Evolutionary conservation across 2,888 invertebrate genomes (phyloP), one percentile per base, ranked within the genome.

Genomic region (Bombylius discolor): DNA sequence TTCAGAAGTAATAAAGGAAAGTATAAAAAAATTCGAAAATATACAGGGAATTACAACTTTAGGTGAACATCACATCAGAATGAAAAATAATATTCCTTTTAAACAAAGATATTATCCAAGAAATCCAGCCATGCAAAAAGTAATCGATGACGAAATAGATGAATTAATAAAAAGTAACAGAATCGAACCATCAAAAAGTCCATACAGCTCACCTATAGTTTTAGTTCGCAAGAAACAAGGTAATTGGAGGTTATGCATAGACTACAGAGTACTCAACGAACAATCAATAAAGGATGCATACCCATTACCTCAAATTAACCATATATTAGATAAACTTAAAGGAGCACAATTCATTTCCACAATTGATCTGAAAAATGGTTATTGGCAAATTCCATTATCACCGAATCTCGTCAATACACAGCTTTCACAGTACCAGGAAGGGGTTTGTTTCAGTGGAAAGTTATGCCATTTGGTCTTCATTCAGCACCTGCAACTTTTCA

Each of bases 401-500:
- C 34, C 45, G 46, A 45, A 4, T 52, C 52, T 8, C 32, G 33
- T 8, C 45, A 45, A n/a, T 52, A 52, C 39, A 46, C 52, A 32
- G 52, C 52, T 12, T 52, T 52, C n/a, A 52, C 31, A 13, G 52
- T 52, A 33, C 59, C 5, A 51, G 46, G 46, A n/a, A 45, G 52
- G 11, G 52, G 52, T n/a, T 33, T 52, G 13, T 52, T 32, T 33
- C 46, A 52, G 8, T 52, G 45, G 34, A 23, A 34, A 3, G 12
- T n/a, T 11, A 50, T 50, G 50, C 50, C 50, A 34, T 50, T 50
- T 12, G 50, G 50, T 14, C 50, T 50, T 34, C 33, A 36, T 34
- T 36, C 33, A 13, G 14, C 50, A 9, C 57, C 56, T 1, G 55
- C 56, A 5, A 56, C 56, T 11, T 60, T 55, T 31, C 53, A 58